Conservation (phyloP, 2,113 vertebrate species). For the Okapia johnstoni region DNA sequence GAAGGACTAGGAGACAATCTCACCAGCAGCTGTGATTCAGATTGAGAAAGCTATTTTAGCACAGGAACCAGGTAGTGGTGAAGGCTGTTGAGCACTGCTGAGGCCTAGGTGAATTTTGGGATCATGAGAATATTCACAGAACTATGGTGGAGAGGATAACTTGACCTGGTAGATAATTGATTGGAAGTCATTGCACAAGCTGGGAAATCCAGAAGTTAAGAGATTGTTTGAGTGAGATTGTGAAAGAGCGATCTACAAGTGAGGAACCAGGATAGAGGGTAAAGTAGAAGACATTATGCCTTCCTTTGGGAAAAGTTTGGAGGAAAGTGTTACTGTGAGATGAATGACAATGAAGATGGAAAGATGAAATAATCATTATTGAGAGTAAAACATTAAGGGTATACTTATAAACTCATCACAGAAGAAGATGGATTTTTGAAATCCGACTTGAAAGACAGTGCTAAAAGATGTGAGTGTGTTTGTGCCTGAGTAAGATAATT, state of each 20-base stretch:
- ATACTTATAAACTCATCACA: background rate
- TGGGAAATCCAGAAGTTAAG: background rate
- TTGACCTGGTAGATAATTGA: background rate
- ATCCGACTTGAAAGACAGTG: background rate
- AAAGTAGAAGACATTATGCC: background rate
- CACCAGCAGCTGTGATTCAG: background rate
- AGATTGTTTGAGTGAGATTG: background rate
- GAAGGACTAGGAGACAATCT: background rate
- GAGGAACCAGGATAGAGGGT: background rate
- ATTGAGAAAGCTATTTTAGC: background rate
- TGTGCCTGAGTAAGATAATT: background rate
- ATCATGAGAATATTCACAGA: background rate
- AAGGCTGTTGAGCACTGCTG: background rate
- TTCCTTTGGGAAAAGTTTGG: background rate
- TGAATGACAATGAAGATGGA: background rate
- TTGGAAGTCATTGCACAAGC: background rate
- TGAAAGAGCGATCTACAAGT: background rate
- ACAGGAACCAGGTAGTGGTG: background rate
- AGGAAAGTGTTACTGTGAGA: background rate
- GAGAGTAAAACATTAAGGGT: background rate
- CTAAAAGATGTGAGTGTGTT: background rate
- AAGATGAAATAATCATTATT: background rate
- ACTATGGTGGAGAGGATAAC: background rate
- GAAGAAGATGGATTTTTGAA: background rate
- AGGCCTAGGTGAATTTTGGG: background rate